phyloP scores from a whole-genome alignment of 2,113 vertebrate genomes.

The Hiodon tergisus region DNA sequence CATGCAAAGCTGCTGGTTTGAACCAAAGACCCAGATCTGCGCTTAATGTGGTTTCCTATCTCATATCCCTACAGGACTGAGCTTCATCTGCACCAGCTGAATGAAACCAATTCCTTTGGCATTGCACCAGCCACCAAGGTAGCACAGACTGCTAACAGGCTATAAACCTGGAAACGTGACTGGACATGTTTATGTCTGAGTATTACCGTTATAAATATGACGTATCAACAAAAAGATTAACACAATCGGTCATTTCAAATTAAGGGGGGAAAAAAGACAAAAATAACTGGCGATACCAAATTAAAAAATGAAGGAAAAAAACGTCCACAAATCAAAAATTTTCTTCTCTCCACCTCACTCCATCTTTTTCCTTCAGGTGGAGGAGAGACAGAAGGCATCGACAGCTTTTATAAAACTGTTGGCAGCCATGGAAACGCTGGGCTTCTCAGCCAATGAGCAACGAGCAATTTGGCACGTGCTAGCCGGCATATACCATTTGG shows the following conservation, averaged over 20 bases:
- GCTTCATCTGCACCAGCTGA: constrained; percentile 76
- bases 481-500: constrained; percentile 86
- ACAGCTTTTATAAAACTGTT: constrained; percentile 72
- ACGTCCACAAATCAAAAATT: no score
- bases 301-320: no score
- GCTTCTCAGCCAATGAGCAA: constrained; percentile 70
- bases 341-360: not conserved
- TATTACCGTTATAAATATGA: no score
- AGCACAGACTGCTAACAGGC: not conserved
- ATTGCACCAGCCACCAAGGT: constrained; percentile 75
- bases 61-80: constrained; percentile 62
- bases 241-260: no score
- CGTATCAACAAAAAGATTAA: no score
- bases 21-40: no score
- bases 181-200: not conserved
- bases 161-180: no score
- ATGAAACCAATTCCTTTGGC: constrained; percentile 75
- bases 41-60: not conserved
- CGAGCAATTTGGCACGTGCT: constrained; percentile 78
- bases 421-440: constrained; percentile 77
- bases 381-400: constrained; percentile 82
- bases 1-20: no score
- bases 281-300: no score
- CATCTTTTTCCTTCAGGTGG: constrained; percentile 58
- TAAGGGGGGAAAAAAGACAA: no score